Evolutionary conservation across 2,113 vertebrate genomes (phyloP).

Genomic region (Amphiprion percula): DNA sequence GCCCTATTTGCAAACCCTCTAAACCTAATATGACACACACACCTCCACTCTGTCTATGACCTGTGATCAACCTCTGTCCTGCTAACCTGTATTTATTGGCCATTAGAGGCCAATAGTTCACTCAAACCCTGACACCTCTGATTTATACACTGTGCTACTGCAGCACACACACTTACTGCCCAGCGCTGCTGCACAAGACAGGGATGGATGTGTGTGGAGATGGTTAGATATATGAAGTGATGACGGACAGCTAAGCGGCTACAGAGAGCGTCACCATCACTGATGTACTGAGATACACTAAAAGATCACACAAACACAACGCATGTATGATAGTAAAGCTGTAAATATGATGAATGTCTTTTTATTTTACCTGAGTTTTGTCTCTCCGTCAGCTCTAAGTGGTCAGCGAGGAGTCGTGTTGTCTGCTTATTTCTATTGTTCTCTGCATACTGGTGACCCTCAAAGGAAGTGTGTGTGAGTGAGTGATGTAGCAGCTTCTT

Average conservation of each 20-base stretch:
- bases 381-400: conserved; percentile 26
- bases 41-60: conserved; percentile 59
- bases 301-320: neutral
- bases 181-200: conserved; percentile 15
- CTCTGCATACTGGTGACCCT: conserved; percentile 51
- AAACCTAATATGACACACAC: neutral
- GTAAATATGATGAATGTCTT: too few species aligned
- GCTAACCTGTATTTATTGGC: conserved; percentile 78
- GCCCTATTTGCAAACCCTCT: neutral
- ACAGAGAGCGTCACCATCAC: neutral
- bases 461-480: conserved; percentile 16
- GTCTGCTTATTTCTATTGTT: conserved; percentile 65
- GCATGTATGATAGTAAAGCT: neutral
- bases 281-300: neutral
- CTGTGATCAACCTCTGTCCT: conserved; percentile 74
- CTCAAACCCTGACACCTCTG: conserved; percentile 58
- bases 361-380: too few species aligned
- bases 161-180: conserved; percentile 37
- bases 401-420: conserved; percentile 56
- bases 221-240: conserved; percentile 14
- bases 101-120: conserved; percentile 77
- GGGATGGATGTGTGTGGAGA: conserved; percentile 35
- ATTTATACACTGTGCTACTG: conserved; percentile 66
- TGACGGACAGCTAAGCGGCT: neutral
- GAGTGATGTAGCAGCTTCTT: neutral